These are phyloP conservation scores for Zaprionus capensis DNA, from an alignment of 1,140 invertebrate genomes.

Conservation along the genomic window DNA sequence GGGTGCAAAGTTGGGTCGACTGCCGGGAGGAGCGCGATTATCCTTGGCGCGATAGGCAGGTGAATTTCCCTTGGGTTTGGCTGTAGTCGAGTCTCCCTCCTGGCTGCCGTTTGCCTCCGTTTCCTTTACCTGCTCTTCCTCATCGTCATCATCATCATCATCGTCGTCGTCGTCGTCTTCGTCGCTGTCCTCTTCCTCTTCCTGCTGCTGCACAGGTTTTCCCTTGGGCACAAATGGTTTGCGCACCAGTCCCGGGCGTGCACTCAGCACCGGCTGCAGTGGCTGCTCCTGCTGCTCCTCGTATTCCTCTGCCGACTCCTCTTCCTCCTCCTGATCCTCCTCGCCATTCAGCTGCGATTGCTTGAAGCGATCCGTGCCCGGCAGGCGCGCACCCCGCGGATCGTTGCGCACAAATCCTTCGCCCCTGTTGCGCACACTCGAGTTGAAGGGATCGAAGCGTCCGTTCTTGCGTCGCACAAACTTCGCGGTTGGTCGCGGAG, in stretches of 20 bases:
- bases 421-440: conserved; percentile 62
- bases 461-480: conserved; percentile 77
- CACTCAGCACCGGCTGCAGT: conserved; percentile 8
- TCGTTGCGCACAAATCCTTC: conserved; percentile 76
- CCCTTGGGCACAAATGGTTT: conserved; percentile 54
- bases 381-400: conserved; percentile 59
- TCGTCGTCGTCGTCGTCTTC: conserved; percentile 46
- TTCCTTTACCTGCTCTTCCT: background rate
- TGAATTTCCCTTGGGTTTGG: conserved; percentile 37
- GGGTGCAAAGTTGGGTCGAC: conserved; percentile 50
- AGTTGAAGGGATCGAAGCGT: conserved; percentile 76
- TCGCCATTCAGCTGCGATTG: conserved; percentile 17
- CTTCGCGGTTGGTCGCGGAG: conserved; percentile 58
- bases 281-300: conserved; percentile 27
- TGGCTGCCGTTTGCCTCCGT: background rate
- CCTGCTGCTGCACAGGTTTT: background rate
- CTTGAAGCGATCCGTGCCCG: conserved; percentile 66
- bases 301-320: conserved; percentile 85
- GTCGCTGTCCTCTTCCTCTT: conserved; percentile 35
- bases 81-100: background rate
- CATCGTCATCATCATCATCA: conserved; percentile 9
- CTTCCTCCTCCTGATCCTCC: conserved; percentile 84
- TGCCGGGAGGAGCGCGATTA: conserved; percentile 67
- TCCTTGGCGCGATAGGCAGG: conserved; percentile 59
- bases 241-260: conserved; percentile 38